phyloP scores from a whole-genome alignment of 1,140 invertebrate genomes.

The Zophobas atratus region DNA sequence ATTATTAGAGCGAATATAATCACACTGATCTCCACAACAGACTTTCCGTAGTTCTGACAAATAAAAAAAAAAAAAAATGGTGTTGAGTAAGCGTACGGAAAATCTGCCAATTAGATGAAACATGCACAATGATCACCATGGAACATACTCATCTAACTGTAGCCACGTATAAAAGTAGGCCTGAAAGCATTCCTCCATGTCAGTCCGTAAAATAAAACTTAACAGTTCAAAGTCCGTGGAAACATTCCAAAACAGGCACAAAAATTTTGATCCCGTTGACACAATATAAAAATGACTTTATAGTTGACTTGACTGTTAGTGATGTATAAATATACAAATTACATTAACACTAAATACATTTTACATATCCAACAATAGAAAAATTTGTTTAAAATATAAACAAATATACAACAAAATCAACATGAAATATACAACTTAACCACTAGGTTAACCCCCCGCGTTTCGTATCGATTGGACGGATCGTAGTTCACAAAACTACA shows the following conservation, averaged over 20 bases:
- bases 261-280: constrained; percentile 24
- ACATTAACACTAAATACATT: constrained; percentile 1
- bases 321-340: neutral
- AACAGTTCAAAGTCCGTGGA: constrained; percentile 24
- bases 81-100: neutral
- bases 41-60: constrained; percentile 2
- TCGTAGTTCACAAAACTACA: constrained; percentile 15
- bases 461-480: constrained; percentile 13
- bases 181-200: constrained; percentile 4
- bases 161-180: constrained; percentile 28
- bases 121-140: constrained; percentile 58
- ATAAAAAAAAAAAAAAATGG: neutral
- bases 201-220: constrained; percentile 7
- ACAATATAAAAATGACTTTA: no score
- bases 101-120: constrained; percentile 26
- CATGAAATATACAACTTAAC: constrained; percentile 2
- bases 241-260: constrained; percentile 27
- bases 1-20: no score
- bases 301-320: neutral
- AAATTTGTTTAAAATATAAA: neutral
- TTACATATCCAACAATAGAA: neutral
- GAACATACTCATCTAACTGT: constrained; percentile 64
- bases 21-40: neutral
- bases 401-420: neutral
- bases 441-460: constrained; percentile 1